A percentile compares a stretch with the other conserved stretches of the same genome.
These are phyloP conservation scores for Simalia tracyae DNA, from an alignment of 2,797 vertebrate genomes.

Conservation along the genomic window DNA sequence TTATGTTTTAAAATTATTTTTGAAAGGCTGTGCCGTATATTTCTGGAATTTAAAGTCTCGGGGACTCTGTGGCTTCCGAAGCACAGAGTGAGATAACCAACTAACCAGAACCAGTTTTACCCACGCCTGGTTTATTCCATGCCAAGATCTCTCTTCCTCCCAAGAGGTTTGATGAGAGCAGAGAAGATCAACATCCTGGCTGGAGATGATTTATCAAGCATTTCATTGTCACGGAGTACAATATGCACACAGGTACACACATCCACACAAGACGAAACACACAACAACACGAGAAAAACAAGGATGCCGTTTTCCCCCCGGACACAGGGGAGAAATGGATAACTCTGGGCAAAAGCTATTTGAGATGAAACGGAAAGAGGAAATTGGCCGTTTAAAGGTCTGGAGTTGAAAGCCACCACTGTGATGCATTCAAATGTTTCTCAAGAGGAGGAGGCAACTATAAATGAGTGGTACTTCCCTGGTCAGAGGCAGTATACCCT, in stretches of 20 bases:
- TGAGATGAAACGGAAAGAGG: conserved; percentile 9
- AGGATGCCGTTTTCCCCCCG: too few relatives aligned
- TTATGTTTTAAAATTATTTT: neutral
- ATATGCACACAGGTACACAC: neutral
- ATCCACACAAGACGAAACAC: neutral
- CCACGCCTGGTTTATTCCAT: neutral
- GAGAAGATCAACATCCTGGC: neutral
- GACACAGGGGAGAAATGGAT: neutral
- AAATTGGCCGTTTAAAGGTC: neutral
- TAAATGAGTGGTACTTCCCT: too few relatives aligned
- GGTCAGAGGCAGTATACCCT: neutral
- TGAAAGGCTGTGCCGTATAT: neutral
- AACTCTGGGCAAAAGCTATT: conserved; percentile 25
- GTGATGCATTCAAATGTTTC: too few relatives aligned
- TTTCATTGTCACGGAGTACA: neutral
- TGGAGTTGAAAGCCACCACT: too few relatives aligned
- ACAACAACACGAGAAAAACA: neutral
- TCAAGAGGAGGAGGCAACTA: neutral
- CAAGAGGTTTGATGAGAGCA: neutral
- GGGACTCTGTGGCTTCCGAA: too few relatives aligned
- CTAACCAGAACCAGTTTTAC: neutral
- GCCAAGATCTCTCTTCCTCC: neutral
- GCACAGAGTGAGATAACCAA: neutral
- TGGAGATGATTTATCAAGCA: neutral
- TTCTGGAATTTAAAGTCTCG: neutral